Conservation (phyloP, 1,140 invertebrate genomes). For the Trachelipus rathkii region DNA sequence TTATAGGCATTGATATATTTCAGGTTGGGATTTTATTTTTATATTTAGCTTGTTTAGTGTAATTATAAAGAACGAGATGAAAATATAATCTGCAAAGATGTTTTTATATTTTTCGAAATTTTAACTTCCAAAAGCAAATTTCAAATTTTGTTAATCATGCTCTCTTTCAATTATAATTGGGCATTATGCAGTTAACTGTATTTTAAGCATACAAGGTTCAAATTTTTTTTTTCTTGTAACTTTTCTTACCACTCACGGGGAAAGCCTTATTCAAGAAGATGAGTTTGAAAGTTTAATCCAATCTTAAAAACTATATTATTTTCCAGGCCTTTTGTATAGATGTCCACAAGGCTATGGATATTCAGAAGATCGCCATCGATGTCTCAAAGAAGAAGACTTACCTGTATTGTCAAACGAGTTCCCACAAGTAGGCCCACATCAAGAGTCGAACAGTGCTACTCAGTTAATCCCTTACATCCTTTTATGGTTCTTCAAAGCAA, state of each 20-base stretch:
- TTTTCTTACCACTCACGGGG: no score
- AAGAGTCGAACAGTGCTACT: conserved; percentile 26
- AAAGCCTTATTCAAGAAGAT: neutral
- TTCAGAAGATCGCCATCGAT: conserved; percentile 70
- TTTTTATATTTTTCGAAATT: no score
- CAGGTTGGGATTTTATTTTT: no score
- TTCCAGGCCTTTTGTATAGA: conserved; percentile 61
- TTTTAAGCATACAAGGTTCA: neutral
- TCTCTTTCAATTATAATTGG: no score
- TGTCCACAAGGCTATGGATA: conserved; percentile 71
- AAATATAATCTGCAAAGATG: no score
- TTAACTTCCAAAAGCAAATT: no score
- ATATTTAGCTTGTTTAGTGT: no score
- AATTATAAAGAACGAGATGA: no score
- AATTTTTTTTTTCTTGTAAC: no score
- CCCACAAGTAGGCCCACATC: conserved; percentile 26
- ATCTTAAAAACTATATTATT: neutral
- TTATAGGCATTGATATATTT: no score
- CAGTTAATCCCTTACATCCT: conserved; percentile 27
- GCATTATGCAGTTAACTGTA: neutral
- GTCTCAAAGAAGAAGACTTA: conserved; percentile 60
- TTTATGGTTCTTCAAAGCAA: conserved; percentile 37
- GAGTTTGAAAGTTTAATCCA: neutral
- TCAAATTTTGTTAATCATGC: no score
- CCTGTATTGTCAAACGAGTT: conserved; percentile 56